These are phyloP conservation scores for Luffia ferchaultella DNA, from an alignment of 2,888 invertebrate genomes.

Conservation along the genomic window DNA sequence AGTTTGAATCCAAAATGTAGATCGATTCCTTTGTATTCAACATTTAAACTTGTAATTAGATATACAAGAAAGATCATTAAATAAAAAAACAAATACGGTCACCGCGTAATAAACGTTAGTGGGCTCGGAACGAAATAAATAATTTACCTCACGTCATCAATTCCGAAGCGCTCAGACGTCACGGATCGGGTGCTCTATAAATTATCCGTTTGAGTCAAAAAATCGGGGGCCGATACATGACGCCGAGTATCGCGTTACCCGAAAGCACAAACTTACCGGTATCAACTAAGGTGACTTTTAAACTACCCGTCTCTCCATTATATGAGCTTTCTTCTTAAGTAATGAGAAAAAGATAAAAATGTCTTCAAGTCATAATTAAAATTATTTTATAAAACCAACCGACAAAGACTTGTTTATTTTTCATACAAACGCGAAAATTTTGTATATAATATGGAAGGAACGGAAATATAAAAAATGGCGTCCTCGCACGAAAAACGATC, in stretches of 20 bases:
- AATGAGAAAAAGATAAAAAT: too few relatives aligned
- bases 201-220: constrained; percentile 35
- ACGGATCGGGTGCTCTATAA: constrained; percentile 29
- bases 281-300: background rate
- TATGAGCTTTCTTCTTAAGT: constrained; percentile 3
- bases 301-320: constrained; percentile 3
- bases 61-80: background rate
- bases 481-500: constrained; percentile 37
- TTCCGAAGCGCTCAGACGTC: constrained; percentile 24
- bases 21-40: too few relatives aligned
- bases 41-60: too few relatives aligned
- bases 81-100: background rate
- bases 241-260: constrained; percentile 32
- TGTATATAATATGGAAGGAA: too few relatives aligned
- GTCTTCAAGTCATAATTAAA: too few relatives aligned
- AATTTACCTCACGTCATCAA: constrained; percentile 49
- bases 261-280: background rate
- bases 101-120: constrained; percentile 18
- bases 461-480: constrained; percentile 4
- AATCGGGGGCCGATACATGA: constrained; percentile 20
- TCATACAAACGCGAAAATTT: too few relatives aligned
- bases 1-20: too few relatives aligned
- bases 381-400: background rate
- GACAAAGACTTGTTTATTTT: background rate
- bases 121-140: constrained; percentile 34